phyloP scores from a whole-genome alignment of 2,113 vertebrate genomes.

The Oncorhynchus gorbuscha region DNA sequence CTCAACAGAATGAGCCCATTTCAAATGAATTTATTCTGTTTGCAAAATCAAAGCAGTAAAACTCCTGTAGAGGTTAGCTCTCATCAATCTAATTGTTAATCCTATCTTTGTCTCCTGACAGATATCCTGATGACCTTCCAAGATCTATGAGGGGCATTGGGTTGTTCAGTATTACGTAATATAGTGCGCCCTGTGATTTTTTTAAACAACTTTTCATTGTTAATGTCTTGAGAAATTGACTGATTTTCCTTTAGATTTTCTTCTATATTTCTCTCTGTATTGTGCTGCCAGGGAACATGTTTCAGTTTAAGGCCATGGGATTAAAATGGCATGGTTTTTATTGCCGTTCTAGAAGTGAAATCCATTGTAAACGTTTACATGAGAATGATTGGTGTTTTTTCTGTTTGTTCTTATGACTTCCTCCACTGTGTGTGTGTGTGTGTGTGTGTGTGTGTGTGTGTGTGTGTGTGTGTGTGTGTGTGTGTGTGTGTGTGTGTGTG shows the following conservation, averaged over 20 bases:
- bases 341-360: slow-evolving; percentile 63
- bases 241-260: slow-evolving; percentile 30
- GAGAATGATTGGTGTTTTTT: slow-evolving; percentile 47
- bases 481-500: fast-evolving
- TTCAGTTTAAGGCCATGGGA: slow-evolving; percentile 23
- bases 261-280: slow-evolving; percentile 42
- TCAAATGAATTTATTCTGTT: background rate
- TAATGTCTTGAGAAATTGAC: slow-evolving; percentile 54
- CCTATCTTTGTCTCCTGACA: slow-evolving; percentile 17
- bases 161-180: slow-evolving; percentile 56
- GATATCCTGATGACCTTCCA: slow-evolving; percentile 47
- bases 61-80: background rate
- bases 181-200: slow-evolving; percentile 56
- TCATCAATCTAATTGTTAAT: background rate
- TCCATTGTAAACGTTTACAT: slow-evolving; percentile 42
- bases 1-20: background rate
- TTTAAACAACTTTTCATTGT: slow-evolving; percentile 48
- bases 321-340: slow-evolving; percentile 66
- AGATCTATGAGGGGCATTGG: slow-evolving; percentile 34
- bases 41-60: background rate
- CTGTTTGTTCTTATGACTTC: slow-evolving; percentile 22
- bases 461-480: fast-evolving
- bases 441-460: background rate
- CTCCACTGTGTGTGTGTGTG: background rate
- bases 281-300: slow-evolving; percentile 57